Conservation (phyloP, 2,888 invertebrate species). For the Epistrophe grossulariae region DNA sequence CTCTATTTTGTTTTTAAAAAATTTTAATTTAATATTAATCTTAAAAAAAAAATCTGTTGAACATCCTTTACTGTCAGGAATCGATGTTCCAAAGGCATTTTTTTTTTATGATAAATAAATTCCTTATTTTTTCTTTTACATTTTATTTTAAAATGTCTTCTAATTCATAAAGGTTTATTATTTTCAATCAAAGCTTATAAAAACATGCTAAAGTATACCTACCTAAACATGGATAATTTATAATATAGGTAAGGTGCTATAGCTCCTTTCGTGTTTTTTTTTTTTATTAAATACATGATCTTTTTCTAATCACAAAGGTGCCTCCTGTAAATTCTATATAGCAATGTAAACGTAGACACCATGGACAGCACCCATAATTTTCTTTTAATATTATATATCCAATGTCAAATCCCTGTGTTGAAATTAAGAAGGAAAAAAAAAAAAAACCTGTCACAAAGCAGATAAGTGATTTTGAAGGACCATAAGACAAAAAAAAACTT, state of each 20-base stretch:
- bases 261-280: neutral
- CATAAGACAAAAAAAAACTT: neutral
- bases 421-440: neutral
- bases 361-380: neutral
- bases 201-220: neutral
- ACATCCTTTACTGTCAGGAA: too few species aligned
- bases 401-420: neutral
- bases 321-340: neutral
- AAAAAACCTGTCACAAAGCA: neutral
- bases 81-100: too few species aligned
- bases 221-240: too few species aligned
- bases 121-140: too few species aligned
- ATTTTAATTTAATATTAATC: too few species aligned
- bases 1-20: too few species aligned
- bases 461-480: conserved; percentile 16
- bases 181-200: neutral
- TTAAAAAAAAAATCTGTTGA: too few species aligned
- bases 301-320: neutral
- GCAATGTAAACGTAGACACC: neutral
- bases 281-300: neutral
- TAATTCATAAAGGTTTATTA: too few species aligned
- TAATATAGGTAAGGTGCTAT: too few species aligned
- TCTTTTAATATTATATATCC: neutral
- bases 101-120: too few species aligned
- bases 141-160: too few species aligned